Conservation (phyloP, 2,888 invertebrate species). For the Podotricha telesiphe region DNA sequence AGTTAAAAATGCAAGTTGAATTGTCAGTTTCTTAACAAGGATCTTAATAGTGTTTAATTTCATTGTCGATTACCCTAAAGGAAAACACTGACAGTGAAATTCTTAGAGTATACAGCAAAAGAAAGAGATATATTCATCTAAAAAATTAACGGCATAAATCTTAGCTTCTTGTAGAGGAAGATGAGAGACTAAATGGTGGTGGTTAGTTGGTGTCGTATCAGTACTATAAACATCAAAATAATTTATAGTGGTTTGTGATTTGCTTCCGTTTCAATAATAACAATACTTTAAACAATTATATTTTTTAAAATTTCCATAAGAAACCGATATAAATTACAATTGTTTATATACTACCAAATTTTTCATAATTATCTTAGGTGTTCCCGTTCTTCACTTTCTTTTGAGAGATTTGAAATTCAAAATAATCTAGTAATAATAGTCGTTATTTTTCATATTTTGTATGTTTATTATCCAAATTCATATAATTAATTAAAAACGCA, state of each 20-base stretch:
- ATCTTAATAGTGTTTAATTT: background rate
- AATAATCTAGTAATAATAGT: background rate
- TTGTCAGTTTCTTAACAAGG: background rate
- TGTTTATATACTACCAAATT: no score
- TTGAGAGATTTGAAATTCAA: background rate
- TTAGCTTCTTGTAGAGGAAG: conserved; percentile 8
- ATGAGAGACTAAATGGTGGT: conserved; percentile 12
- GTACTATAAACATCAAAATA: conserved; percentile 21
- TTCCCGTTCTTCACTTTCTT: background rate
- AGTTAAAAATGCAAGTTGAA: background rate
- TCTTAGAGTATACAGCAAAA: conserved; percentile 8
- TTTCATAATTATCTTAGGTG: no score
- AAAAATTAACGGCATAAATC: conserved; percentile 15
- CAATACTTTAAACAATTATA: background rate
- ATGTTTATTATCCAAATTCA: conserved; percentile 23
- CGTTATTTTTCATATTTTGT: background rate
- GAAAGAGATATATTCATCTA: conserved; percentile 17
- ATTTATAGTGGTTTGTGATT: conserved; percentile 35
- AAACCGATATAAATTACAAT: background rate
- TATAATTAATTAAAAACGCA: conserved; percentile 40
- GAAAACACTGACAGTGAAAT: conserved; percentile 2
- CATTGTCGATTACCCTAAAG: conserved; percentile 6
- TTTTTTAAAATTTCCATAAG: no score
- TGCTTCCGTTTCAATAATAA: conserved; percentile 18
- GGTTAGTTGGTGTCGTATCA: conserved; percentile 15